Conservation (phyloP, 2,797 vertebrate genomes). For the Bovichtus variegatus region DNA sequence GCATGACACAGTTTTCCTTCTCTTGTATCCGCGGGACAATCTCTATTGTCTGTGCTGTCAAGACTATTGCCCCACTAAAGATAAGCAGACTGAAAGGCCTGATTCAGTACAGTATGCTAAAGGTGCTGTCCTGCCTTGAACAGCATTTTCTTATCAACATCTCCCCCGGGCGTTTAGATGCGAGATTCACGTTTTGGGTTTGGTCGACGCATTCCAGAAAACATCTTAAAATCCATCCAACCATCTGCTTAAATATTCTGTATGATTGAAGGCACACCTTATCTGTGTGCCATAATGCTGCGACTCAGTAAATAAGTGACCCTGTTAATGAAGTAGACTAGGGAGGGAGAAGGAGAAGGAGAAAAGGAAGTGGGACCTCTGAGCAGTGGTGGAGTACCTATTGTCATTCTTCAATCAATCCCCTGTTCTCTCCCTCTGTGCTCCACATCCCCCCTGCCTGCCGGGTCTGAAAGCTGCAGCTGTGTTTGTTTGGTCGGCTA, state of each 20-base stretch:
- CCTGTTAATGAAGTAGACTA: conserved; percentile 52
- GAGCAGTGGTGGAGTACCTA: conserved; percentile 74
- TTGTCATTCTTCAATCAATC: conserved; percentile 83
- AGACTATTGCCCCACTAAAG: conserved; percentile 77
- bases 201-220: conserved; percentile 60
- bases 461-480: conserved; percentile 82
- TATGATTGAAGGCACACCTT: neutral
- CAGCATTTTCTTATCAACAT: conserved; percentile 67
- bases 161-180: conserved; percentile 46
- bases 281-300: neutral
- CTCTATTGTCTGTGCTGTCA: conserved; percentile 64
- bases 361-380: conserved; percentile 68
- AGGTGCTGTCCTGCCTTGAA: conserved; percentile 52
- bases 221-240: conserved; percentile 18
- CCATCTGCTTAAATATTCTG: neutral
- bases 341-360: conserved; percentile 49
- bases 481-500: conserved; percentile 88
- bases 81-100: conserved; percentile 71
- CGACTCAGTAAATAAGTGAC: conserved; percentile 24
- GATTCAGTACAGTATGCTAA: conserved; percentile 59
- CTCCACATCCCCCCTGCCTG: conserved; percentile 79
- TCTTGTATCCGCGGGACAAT: conserved; percentile 42
- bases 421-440: conserved; percentile 74
- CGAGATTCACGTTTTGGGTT: conserved; percentile 57
- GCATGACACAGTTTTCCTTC: conserved; percentile 41